Conservation (phyloP, 2,888 invertebrate species). For the Tiphia femorata region DNA sequence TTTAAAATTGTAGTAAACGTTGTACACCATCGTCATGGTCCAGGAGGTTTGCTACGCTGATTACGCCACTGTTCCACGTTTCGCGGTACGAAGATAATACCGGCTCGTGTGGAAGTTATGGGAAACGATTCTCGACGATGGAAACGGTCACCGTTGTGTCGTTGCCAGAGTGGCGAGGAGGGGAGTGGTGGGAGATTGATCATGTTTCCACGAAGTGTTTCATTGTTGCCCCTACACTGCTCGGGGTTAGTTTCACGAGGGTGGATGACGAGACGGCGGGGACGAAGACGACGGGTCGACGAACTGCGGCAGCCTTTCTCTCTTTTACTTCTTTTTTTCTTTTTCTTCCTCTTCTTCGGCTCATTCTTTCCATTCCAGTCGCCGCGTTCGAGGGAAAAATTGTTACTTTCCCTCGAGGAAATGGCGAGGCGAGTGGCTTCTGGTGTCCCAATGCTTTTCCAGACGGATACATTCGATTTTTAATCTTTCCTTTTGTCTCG, state of each 20-base stretch:
- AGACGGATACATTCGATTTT: too few relatives aligned
- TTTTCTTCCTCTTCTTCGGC: not conserved
- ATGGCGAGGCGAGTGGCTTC: too few relatives aligned
- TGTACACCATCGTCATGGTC: too few relatives aligned
- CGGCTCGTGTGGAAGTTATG: not conserved
- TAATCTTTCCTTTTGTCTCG: too few relatives aligned
- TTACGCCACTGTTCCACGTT: too few relatives aligned
- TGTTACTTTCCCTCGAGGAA: constrained; percentile 8
- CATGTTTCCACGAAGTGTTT: constrained; percentile 29
- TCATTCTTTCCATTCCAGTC: not conserved
- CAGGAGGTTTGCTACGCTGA: too few relatives aligned
- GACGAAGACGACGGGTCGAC: too few relatives aligned
- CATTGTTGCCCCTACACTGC: constrained; percentile 23
- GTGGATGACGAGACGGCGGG: not conserved
- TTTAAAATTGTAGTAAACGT: too few relatives aligned
- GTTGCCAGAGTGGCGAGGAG: too few relatives aligned
- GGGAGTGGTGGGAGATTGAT: constrained; percentile 23
- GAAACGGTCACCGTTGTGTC: not conserved
- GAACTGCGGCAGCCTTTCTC: too few relatives aligned
- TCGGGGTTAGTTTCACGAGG: not conserved
- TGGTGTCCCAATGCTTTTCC: too few relatives aligned
- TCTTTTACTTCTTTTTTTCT: not conserved
- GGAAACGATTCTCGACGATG: constrained; percentile 11
- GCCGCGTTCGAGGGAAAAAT: constrained; percentile 3
- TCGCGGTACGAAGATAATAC: too few relatives aligned